phyloP scores from a whole-genome alignment of 1,140 invertebrate genomes.

The Ephestia elutella region DNA sequence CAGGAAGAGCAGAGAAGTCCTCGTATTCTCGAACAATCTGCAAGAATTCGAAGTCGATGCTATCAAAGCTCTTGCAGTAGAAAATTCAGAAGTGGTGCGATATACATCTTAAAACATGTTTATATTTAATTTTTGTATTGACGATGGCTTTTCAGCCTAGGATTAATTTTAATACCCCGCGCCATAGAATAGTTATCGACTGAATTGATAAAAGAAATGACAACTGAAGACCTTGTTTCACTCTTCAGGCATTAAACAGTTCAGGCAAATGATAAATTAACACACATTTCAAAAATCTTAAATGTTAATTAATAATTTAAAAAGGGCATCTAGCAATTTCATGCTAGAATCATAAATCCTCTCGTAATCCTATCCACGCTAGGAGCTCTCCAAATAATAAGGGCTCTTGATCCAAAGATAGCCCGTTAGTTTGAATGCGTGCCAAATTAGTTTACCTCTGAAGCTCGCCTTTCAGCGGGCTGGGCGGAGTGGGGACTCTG shows the following conservation, averaged over 20 bases:
- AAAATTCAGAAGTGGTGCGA: constrained; percentile 7
- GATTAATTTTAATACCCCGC: no score
- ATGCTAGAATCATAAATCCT: background rate
- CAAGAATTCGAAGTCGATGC: background rate
- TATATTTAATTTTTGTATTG: background rate
- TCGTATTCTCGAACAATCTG: background rate
- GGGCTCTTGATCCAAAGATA: constrained; percentile 36
- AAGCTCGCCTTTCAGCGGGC: constrained; percentile 7
- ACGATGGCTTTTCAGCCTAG: background rate
- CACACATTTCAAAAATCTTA: background rate
- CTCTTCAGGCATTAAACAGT: no score
- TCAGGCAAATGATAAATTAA: no score
- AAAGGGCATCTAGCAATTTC: background rate
- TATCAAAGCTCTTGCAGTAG: constrained; percentile 1
- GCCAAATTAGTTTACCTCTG: constrained; percentile 55
- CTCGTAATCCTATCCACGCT: background rate
- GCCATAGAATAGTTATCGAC: no score
- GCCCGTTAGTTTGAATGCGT: constrained; percentile 45
- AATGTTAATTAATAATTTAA: no score
- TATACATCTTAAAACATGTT: background rate
- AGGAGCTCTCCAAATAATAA: constrained; percentile 28
- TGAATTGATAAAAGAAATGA: no score
- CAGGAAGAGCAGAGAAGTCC: constrained; percentile 17
- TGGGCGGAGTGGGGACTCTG: background rate
- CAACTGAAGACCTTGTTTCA: no score